Evolutionary conservation across 2,113 vertebrate species (phyloP).

Genomic region (Pleuronectes platessa): DNA sequence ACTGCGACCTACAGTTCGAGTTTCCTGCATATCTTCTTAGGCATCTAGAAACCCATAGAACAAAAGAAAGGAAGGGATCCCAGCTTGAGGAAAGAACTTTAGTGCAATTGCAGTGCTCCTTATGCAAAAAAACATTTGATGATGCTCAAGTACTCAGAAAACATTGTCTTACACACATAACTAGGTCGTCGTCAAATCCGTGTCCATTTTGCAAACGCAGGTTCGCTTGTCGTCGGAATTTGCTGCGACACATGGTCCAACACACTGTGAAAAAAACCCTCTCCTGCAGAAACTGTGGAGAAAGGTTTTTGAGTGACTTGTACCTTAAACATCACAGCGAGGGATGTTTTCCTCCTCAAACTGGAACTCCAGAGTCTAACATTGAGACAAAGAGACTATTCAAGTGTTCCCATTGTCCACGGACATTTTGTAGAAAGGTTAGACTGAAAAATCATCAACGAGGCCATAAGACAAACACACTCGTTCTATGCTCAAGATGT

Average conservation of each 20-base stretch:
- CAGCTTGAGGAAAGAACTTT: constrained; percentile 29
- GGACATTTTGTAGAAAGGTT: constrained; percentile 55
- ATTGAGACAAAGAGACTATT: constrained; percentile 10
- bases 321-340: constrained; percentile 63
- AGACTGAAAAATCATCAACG: constrained; percentile 66
- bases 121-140: constrained; percentile 75
- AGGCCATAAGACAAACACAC: constrained; percentile 68
- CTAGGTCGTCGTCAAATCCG: constrained; percentile 53
- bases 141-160: constrained; percentile 64
- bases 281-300: constrained; percentile 75
- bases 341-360: constrained; percentile 51
- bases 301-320: constrained; percentile 65
- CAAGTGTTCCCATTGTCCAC: constrained; percentile 72
- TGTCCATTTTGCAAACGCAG: constrained; percentile 80
- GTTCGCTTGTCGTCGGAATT: constrained; percentile 57
- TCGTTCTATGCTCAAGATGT: constrained; percentile 75
- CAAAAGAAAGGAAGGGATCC: constrained; percentile 23
- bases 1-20: constrained; percentile 74
- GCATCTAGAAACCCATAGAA: constrained; percentile 73
- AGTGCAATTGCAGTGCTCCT: constrained; percentile 60
- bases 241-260: constrained; percentile 76
- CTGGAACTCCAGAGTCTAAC: too few species aligned
- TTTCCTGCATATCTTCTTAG: constrained; percentile 73
- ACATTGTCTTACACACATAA: constrained; percentile 76
- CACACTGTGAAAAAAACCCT: constrained; percentile 79